A percentile compares a stretch with the other conserved stretches of the same genome.
phyloP scores from a whole-genome alignment of 2,797 vertebrate species.

The Pseudochirops corinnae region DNA sequence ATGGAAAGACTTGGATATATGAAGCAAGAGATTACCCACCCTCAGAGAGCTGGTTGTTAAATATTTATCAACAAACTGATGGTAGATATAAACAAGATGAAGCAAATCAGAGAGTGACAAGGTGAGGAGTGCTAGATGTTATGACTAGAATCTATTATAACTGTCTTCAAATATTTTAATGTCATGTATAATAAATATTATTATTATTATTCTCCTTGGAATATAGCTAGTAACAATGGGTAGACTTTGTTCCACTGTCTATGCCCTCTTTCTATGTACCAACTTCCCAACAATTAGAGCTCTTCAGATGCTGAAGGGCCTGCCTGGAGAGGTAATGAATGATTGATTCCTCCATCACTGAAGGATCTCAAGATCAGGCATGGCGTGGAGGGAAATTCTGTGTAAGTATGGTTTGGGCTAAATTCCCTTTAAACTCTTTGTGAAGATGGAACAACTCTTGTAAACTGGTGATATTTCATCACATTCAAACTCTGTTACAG shows the following conservation, averaged over 20 bases:
- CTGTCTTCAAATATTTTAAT: background rate
- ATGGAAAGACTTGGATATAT: too few species aligned
- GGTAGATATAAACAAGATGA: background rate
- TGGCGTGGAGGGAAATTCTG: background rate
- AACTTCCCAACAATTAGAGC: background rate
- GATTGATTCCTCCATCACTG: background rate
- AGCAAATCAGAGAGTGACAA: background rate
- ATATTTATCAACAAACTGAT: background rate
- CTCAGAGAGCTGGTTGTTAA: slow-evolving; percentile 20
- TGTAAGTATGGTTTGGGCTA: background rate
- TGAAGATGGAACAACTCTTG: background rate
- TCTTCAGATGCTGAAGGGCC: background rate
- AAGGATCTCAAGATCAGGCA: background rate
- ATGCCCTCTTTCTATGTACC: background rate
- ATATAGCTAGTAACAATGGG: background rate
- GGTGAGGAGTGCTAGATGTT: background rate
- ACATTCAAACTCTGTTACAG: background rate
- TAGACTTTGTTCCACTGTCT: background rate
- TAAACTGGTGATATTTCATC: background rate
- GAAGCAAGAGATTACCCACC: too few species aligned
- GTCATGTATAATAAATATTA: background rate
- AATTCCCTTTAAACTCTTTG: background rate
- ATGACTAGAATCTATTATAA: background rate
- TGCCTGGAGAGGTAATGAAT: background rate
- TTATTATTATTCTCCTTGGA: background rate